Evolutionary conservation across 2,797 vertebrate genomes (phyloP), one percentile per base, ranked within the genome.

Genomic region (Chelidonichthys spinosus): DNA sequence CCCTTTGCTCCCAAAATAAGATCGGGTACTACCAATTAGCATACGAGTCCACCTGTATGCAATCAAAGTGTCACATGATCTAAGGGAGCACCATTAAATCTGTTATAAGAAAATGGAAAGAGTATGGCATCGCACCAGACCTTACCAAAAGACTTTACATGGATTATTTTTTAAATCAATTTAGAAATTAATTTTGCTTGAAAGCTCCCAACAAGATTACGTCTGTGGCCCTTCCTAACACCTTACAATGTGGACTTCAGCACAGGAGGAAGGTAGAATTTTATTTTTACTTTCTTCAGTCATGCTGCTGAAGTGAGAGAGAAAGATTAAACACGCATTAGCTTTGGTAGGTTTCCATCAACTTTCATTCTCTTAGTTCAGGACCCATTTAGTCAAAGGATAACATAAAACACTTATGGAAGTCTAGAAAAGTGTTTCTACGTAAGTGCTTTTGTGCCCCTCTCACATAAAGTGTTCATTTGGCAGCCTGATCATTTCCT

Each of bases 281-380:
- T 11, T 7, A 11, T 33, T 32, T 33, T 33, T 56, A 6, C 35
- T 42, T 10, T 43, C 7, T 63, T 56, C 17, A 37, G 4, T 35
- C 4, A 55, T 52, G 62, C 15, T 60, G 6, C 42, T 67, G 35
- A 39, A 39, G 49, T 39, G 39, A 36, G 15, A 65, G 44, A 9
- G n/a, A 59, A 44, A 46, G 11, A 62, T 70, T 65, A 81, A 76
- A 69, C 61, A 73, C 54, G 49, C 69, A 40, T 78, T 70, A 46
- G 6, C 44, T 32, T 36, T 7, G 11, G 67, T 11, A 50, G 58
- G 40, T 59, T 67, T 72, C 40, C 58, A 72, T 60, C 72, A 74
- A 63, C 63, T 74, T 63, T 62, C 46, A 49, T 56, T 47, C 55
- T 59, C 9, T 65, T 7, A 36, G 56, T 71, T 70, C 44, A 58